Evolutionary conservation across 2,113 vertebrate genomes (phyloP).

Genomic region (Siniperca knerii): DNA sequence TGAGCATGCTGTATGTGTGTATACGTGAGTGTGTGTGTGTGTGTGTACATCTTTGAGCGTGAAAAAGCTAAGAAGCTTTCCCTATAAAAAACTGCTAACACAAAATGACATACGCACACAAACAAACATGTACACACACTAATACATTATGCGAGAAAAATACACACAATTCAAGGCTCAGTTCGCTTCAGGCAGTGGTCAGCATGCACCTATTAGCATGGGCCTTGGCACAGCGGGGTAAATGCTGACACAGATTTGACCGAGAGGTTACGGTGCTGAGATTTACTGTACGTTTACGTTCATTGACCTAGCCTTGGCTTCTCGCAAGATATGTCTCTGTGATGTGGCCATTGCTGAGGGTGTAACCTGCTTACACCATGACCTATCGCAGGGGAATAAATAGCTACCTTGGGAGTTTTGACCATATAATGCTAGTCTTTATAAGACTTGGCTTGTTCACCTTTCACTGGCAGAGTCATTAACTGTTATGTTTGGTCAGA

Average conservation of each 20-base stretch:
- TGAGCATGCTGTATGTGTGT: conserved; percentile 73
- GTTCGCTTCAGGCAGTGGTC: conserved; percentile 48
- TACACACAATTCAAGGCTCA: conserved; percentile 56
- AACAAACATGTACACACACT: conserved; percentile 19
- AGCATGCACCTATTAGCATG: conserved; percentile 64
- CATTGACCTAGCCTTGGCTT: conserved; percentile 73
- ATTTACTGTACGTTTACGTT: conserved; percentile 70
- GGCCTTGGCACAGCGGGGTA: conserved; percentile 68
- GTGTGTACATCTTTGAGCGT: conserved; percentile 26
- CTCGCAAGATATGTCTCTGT: conserved; percentile 51
- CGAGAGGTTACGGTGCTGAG: conserved; percentile 65
- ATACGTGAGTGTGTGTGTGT: conserved; percentile 37
- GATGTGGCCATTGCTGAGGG: conserved; percentile 69
- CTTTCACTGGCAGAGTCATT: conserved; percentile 64
- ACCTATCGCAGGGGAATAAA: conserved; percentile 69
- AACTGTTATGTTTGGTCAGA: conserved; percentile 53
- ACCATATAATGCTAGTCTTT: conserved; percentile 62
- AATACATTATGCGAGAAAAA: neutral
- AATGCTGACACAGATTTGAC: conserved; percentile 79
- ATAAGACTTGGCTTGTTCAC: conserved; percentile 65
- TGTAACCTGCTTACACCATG: conserved; percentile 69
- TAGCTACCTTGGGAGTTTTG: conserved; percentile 58
- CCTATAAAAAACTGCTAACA: conserved; percentile 37
- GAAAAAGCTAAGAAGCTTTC: conserved; percentile 56
- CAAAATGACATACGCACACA: conserved; percentile 54